phyloP scores from a whole-genome alignment of 2,888 invertebrate genomes.

The Incurvaria masculella region DNA sequence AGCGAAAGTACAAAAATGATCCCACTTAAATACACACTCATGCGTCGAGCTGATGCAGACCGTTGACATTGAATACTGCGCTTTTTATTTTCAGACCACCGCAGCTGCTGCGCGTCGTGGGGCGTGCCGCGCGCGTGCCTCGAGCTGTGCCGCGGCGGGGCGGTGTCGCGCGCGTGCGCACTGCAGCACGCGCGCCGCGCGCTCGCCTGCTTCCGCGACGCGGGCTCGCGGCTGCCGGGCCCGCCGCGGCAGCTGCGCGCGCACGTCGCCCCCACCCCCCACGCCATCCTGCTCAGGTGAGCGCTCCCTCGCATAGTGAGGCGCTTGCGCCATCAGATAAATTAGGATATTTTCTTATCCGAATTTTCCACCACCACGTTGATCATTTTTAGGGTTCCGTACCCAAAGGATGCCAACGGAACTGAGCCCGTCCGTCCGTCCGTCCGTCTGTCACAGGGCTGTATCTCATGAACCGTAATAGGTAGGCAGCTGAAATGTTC shows the following conservation, averaged over 20 bases:
- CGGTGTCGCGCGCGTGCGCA: conserved; percentile 67
- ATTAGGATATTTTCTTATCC: neutral
- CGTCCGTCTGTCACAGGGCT: too few relatives aligned
- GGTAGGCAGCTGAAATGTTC: too few relatives aligned
- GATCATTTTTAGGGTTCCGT: too few relatives aligned
- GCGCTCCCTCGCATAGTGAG: too few relatives aligned
- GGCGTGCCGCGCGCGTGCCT: conserved; percentile 78
- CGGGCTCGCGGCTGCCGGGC: conserved; percentile 73
- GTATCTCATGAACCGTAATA: too few relatives aligned
- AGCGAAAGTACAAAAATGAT: too few relatives aligned
- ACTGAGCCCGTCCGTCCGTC: too few relatives aligned
- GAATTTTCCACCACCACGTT: too few relatives aligned
- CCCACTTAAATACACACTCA: too few relatives aligned
- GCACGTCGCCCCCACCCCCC: conserved; percentile 40
- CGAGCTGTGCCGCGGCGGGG: conserved; percentile 81
- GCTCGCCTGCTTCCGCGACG: conserved; percentile 78
- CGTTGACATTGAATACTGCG: conserved; percentile 23
- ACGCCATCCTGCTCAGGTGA: conserved; percentile 40
- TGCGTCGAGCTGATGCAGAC: neutral
- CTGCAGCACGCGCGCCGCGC: conserved; percentile 72
- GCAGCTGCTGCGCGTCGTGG: conserved; percentile 77
- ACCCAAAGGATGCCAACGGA: too few relatives aligned
- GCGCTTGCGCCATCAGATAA: neutral
- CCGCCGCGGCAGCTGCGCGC: conserved; percentile 58
- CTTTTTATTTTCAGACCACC: conserved; percentile 62